These are phyloP conservation scores for Rhyzopertha dominica DNA, from an alignment of 1,140 invertebrate species.

Conservation along the genomic window DNA sequence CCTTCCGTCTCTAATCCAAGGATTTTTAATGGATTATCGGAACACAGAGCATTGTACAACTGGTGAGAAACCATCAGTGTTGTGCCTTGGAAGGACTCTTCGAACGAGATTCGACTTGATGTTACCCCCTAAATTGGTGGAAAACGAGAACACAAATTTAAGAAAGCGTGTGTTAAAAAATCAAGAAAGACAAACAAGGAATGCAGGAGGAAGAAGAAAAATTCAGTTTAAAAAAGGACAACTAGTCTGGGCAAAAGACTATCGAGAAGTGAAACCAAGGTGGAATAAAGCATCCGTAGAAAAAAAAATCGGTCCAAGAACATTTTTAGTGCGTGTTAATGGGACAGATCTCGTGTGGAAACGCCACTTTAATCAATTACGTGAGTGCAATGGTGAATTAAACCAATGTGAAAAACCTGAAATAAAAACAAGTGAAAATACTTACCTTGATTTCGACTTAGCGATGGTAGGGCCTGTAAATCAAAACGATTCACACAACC, in stretches of 20 bases:
- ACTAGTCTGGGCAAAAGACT: conserved; percentile 10
- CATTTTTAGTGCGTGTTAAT: too few species aligned
- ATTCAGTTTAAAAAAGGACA: conserved; percentile 4
- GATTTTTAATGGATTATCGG: conserved; percentile 29
- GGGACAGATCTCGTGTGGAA: too few species aligned
- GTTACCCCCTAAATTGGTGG: too few species aligned
- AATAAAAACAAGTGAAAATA: too few species aligned
- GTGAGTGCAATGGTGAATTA: too few species aligned
- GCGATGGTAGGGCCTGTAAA: too few species aligned
- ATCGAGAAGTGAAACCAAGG: conserved; percentile 8
- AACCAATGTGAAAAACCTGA: too few species aligned
- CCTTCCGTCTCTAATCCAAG: background rate
- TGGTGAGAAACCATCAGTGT: conserved; percentile 18
- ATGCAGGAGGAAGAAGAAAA: background rate
- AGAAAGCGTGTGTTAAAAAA: background rate
- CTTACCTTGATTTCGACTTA: too few species aligned
- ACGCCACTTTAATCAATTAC: too few species aligned
- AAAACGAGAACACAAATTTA: conserved; percentile 1
- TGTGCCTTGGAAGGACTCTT: conserved; percentile 23
- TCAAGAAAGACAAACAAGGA: conserved; percentile 4
- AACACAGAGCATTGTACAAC: conserved; percentile 26
- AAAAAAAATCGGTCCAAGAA: too few species aligned
- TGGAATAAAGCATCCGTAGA: too few species aligned
- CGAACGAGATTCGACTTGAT: conserved; percentile 19
- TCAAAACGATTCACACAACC: too few species aligned